Evolutionary conservation across 2,888 invertebrate species (phyloP), one percentile per base, ranked within the genome.

Genomic region (Oscheius myriophilus): DNA sequence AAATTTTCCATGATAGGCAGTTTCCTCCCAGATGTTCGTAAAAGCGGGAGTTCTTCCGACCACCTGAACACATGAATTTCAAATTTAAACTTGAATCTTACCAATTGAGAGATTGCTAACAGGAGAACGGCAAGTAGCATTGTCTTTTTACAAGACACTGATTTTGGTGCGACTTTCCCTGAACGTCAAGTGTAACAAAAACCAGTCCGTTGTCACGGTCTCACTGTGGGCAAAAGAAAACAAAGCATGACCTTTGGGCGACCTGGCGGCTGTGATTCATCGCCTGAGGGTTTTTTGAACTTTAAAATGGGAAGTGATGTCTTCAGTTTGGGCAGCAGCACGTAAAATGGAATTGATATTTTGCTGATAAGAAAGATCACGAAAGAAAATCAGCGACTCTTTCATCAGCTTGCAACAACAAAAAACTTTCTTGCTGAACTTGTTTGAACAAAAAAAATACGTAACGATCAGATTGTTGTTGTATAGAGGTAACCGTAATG

Each of bases 191-290:
- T 61, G 61, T 61, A 61, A 61, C 49, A 61, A 61, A 57, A 61
- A 61, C 61, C 61, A 61, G 61, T 61, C 61, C n/a, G 53, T 25
- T 61, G 49, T 46, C 39, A 33, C 49, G 61, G 61, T 61, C 39
- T 61, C 61, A 61, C 61, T 61, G 46, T 61, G 46, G 61, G 25
- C 61, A 61, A 45, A 49, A 61, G 46, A 61, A 61, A 61, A 61
- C 61, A 61, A 61, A 61, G 61, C 25, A 61, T 61, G 61, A 61
- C 61, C 61, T 61, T 61, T 49, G 61, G 18, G 18, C 26, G 49
- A 18, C 33, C 33, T 33, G 33, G 33, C 33, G 33, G 33, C 33
- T 6, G 9, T 33, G 33, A 33, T 33, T 33, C 33, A 33, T 33
- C 33, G 33, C 33, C 33, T 9, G 33, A 33, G 33, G 33, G 33